Conservation (phyloP, 2,888 invertebrate species). For the Raillietiella orientalis region DNA sequence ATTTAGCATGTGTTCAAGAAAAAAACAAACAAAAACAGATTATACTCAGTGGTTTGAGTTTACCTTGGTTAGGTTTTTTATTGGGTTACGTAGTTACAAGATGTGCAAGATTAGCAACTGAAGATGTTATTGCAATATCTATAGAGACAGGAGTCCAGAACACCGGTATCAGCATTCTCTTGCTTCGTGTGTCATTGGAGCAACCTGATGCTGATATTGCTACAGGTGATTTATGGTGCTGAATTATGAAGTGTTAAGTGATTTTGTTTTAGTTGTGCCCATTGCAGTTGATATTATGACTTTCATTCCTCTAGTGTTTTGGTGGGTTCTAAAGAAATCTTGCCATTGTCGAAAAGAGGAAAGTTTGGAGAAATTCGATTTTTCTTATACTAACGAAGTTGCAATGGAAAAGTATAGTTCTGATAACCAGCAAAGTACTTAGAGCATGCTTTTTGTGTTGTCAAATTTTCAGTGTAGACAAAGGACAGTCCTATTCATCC, state of each 20-base stretch:
- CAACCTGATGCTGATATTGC: conserved; percentile 66
- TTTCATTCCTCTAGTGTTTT: conserved; percentile 37
- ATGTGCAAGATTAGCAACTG: conserved; percentile 21
- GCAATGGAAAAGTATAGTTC: no score
- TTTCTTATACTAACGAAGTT: no score
- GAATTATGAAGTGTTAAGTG: conserved; percentile 2
- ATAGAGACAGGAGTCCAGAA: conserved; percentile 82
- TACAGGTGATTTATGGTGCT: conserved; percentile 22
- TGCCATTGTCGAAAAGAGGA: no score
- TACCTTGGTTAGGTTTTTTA: conserved; percentile 49
- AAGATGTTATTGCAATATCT: conserved; percentile 51
- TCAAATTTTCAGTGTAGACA: no score
- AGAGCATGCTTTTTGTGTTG: no score
- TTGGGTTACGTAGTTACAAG: conserved; percentile 29
- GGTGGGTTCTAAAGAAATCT: conserved; percentile 6
- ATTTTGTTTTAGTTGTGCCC: conserved; percentile 32
- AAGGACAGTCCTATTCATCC: no score
- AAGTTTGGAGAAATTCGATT: no score
- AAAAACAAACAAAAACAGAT: conserved; percentile 20
- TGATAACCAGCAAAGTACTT: no score
- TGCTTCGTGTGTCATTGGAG: conserved; percentile 40
- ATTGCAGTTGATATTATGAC: conserved; percentile 79
- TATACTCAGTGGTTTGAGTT: conserved; percentile 34
- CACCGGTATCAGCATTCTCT: conserved; percentile 64
- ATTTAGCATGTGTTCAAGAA: no score